Conservation (phyloP, 2,797 vertebrate genomes). For the Hafferia zeledoni region DNA sequence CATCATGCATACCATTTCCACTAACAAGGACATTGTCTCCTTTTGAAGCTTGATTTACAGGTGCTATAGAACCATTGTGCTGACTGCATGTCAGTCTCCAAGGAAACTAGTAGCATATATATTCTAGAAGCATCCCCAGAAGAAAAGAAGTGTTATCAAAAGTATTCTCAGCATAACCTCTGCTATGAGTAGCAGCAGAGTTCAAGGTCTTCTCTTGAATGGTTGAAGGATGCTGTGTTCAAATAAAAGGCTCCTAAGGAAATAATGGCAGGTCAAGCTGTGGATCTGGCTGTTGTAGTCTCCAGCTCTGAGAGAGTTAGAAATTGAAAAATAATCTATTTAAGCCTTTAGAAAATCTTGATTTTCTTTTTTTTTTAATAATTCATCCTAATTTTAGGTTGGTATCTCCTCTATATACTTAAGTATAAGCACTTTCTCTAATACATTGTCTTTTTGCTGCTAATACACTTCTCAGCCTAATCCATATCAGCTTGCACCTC, state of each 20-base stretch:
- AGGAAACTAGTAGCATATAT: slow-evolving; percentile 61
- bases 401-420: neutral
- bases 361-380: neutral
- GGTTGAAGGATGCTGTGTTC: slow-evolving; percentile 54
- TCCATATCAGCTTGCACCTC: neutral
- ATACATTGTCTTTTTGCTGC: neutral
- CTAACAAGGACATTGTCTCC: neutral
- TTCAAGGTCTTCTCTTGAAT: slow-evolving; percentile 63
- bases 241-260: slow-evolving; percentile 54
- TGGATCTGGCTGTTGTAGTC: neutral
- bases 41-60: slow-evolving; percentile 48
- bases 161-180: slow-evolving; percentile 50
- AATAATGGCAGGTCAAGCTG: slow-evolving; percentile 50
- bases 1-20: neutral
- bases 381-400: neutral
- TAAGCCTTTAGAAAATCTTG: neutral
- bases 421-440: neutral
- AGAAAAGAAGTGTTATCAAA: slow-evolving; percentile 54
- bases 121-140: slow-evolving; percentile 54
- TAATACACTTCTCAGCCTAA: neutral
- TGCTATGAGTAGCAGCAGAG: slow-evolving; percentile 43
- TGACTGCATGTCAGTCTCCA: slow-evolving; percentile 60
- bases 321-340: slow-evolving; percentile 10
- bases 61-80: slow-evolving; percentile 35
- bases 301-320: neutral